Conservation (phyloP, 2,797 vertebrate species). For the Argentina silus region DNA sequence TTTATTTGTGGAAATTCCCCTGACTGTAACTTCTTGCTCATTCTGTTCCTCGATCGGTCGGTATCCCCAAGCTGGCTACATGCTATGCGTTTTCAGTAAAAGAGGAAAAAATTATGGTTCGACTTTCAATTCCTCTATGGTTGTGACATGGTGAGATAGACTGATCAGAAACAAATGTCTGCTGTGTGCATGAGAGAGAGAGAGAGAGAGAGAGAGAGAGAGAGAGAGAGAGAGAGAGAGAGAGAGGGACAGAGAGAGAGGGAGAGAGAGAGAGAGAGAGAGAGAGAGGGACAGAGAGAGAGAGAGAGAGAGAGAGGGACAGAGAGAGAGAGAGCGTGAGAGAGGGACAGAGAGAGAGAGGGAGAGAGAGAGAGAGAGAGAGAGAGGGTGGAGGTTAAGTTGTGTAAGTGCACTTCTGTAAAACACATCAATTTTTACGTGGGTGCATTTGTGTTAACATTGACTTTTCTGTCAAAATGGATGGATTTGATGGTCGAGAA, state of each 20-base stretch:
- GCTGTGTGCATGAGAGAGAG: too few relatives aligned
- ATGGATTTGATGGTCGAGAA: neutral
- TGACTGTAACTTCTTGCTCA: conserved; percentile 71
- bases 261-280: too few relatives aligned
- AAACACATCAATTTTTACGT: neutral
- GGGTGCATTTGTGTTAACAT: neutral
- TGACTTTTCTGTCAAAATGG: neutral
- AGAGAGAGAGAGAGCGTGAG: too few relatives aligned
- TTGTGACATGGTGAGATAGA: neutral
- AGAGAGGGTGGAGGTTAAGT: too few relatives aligned
- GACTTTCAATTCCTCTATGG: neutral
- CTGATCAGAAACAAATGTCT: neutral
- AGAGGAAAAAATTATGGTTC: conserved; percentile 31
- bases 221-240: too few relatives aligned
- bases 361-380: too few relatives aligned
- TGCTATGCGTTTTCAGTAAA: conserved; percentile 76
- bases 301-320: too few relatives aligned
- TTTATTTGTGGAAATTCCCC: conserved; percentile 65
- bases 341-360: too few relatives aligned
- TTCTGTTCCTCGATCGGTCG: conserved; percentile 56
- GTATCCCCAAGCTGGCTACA: conserved; percentile 55
- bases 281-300: too few relatives aligned
- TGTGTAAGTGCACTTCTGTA: too few relatives aligned
- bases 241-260: too few relatives aligned
- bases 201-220: too few relatives aligned